A percentile compares a stretch with the other conserved stretches of the same genome.
phyloP scores from a whole-genome alignment of 2,113 vertebrate species.

The Bujurquina vittata region DNA sequence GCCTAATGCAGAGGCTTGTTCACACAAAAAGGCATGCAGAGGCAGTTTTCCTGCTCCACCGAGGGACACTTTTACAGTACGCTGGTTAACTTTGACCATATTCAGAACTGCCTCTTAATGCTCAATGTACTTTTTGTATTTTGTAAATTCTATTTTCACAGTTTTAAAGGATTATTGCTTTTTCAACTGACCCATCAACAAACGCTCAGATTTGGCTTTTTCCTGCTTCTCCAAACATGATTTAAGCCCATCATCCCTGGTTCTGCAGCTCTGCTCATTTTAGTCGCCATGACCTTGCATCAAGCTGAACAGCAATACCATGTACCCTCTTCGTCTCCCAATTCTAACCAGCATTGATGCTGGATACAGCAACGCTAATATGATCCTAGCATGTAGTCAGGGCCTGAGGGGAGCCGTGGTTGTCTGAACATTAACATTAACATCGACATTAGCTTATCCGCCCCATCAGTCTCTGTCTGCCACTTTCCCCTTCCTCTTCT shows the following conservation, averaged over 20 bases:
- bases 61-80: slow-evolving; percentile 3
- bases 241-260: not conserved
- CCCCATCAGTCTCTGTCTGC: slow-evolving; percentile 58
- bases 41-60: slow-evolving; percentile 6
- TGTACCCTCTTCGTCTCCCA: slow-evolving; percentile 35
- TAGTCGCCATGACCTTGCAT: slow-evolving; percentile 48
- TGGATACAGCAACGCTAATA: slow-evolving; percentile 76
- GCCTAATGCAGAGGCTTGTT: slow-evolving; percentile 63
- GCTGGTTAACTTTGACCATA: not conserved
- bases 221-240: not conserved
- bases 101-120: not conserved
- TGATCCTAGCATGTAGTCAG: slow-evolving; percentile 72
- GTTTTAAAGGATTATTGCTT: slow-evolving; percentile 12
- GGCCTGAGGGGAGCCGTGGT: slow-evolving; percentile 75
- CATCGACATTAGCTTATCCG: slow-evolving; percentile 75
- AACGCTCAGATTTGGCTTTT: not conserved
- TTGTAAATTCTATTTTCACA: not conserved
- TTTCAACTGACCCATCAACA: not conserved
- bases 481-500: slow-evolving; percentile 7
- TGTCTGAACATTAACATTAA: slow-evolving; percentile 78
- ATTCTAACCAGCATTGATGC: slow-evolving; percentile 72
- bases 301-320: slow-evolving; percentile 11
- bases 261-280: slow-evolving; percentile 17
- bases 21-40: slow-evolving; percentile 19
- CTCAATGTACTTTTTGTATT: not conserved